Conservation (phyloP, 2,797 vertebrate genomes). For the Enteromius trimaculatus region DNA sequence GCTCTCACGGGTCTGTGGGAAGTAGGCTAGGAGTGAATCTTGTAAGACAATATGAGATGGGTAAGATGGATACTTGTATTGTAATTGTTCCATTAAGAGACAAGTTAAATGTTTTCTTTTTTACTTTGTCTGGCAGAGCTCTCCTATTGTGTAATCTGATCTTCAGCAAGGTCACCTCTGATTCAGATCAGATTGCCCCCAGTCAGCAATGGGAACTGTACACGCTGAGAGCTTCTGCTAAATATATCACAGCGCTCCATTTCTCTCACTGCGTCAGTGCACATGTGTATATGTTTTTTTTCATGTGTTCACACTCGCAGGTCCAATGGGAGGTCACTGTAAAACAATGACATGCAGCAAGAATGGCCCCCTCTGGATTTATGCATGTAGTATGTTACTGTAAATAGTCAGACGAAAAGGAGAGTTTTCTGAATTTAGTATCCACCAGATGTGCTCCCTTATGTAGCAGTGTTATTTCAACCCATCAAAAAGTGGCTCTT, state of each 20-base stretch:
- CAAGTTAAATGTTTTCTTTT: constrained; percentile 41
- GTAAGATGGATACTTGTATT: not conserved
- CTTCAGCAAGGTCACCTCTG: constrained; percentile 64
- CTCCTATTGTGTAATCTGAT: constrained; percentile 60
- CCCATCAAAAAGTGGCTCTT: constrained; percentile 7
- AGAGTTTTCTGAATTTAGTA: not conserved
- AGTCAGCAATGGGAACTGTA: constrained; percentile 52
- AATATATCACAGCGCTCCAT: constrained; percentile 56
- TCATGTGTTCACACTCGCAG: not conserved
- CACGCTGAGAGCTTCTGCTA: constrained; percentile 54
- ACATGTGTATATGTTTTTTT: constrained; percentile 34
- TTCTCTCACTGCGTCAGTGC: constrained; percentile 42
- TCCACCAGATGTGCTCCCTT: not conserved
- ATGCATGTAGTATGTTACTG: constrained; percentile 14
- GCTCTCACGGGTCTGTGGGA: not conserved
- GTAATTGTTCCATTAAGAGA: constrained; percentile 25
- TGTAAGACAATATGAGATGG: not conserved
- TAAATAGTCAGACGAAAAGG: not conserved
- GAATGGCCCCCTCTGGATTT: constrained; percentile 9
- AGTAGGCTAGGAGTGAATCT: constrained; percentile 6
- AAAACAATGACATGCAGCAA: constrained; percentile 35
- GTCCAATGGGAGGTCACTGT: constrained; percentile 41
- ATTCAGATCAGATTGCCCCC: constrained; percentile 56
- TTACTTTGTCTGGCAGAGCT: constrained; percentile 38
- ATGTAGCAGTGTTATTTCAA: constrained; percentile 18